Evolutionary conservation across 2,113 vertebrate genomes (phyloP).

Genomic region (Tenebrosternarchus preto): DNA sequence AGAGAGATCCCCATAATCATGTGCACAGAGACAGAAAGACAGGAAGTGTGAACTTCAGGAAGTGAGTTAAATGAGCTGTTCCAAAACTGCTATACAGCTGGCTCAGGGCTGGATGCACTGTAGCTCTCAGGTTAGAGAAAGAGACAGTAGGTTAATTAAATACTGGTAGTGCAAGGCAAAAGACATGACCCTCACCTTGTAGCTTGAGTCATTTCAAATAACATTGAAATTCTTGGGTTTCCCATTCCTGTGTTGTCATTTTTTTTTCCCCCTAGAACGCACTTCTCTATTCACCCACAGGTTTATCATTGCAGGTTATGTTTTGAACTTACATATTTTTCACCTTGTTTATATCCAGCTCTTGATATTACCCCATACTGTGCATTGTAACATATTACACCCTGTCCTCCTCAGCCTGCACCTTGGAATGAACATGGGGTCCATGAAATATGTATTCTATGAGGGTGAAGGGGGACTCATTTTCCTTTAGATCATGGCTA

Average conservation of each 20-base stretch:
- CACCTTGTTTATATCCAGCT: too few relatives aligned
- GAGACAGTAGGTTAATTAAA: background rate
- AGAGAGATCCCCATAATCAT: too few relatives aligned
- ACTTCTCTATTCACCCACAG: background rate
- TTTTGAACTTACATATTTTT: background rate
- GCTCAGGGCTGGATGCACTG: background rate
- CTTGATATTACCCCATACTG: too few relatives aligned
- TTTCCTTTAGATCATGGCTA: too few relatives aligned
- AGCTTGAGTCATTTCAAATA: background rate
- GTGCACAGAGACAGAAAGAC: too few relatives aligned
- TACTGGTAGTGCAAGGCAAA: background rate
- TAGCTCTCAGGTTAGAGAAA: background rate
- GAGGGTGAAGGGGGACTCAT: too few relatives aligned
- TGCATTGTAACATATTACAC: too few relatives aligned
- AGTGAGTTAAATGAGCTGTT: background rate
- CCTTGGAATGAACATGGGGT: too few relatives aligned
- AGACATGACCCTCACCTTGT: background rate
- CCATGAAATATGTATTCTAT: too few relatives aligned
- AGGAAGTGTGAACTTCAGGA: background rate
- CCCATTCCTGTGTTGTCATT: background rate
- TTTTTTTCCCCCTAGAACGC: background rate
- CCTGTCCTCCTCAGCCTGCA: too few relatives aligned
- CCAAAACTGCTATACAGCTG: background rate
- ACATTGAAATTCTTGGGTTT: constrained; percentile 2
- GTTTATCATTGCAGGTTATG: background rate